Conservation (phyloP, 1,140 invertebrate genomes). For the Solenopsis fugax region DNA sequence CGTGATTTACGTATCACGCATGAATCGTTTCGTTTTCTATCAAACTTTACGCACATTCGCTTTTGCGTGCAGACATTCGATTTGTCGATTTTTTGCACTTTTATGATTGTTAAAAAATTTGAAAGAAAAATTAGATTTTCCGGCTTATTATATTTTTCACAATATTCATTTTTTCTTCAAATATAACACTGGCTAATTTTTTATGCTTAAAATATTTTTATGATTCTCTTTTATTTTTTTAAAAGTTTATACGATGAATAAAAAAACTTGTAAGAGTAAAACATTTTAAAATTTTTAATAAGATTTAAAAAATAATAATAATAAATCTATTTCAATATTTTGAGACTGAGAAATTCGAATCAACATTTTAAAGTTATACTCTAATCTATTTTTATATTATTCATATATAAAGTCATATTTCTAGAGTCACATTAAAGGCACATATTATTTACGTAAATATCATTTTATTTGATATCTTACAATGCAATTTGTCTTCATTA, state of each 20-base stretch:
- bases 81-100: background rate
- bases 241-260: background rate
- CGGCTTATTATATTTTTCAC: background rate
- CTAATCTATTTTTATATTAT: background rate
- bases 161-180: background rate
- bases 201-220: conserved; percentile 4
- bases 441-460: conserved; percentile 15
- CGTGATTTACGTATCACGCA: background rate
- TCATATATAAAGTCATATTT: background rate
- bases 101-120: background rate
- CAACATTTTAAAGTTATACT: background rate
- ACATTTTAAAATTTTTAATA: background rate
- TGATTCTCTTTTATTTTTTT: background rate
- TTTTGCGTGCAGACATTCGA: background rate
- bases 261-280: background rate
- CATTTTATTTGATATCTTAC: conserved; percentile 7
- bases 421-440: background rate
- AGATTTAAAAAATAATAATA: background rate
- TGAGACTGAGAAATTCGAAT: background rate
- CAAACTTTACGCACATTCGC: conserved; percentile 22
- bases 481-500: conserved; percentile 15
- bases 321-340: background rate
- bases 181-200: background rate
- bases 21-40: background rate
- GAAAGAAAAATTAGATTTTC: background rate